Evolutionary conservation across 2,113 vertebrate species (phyloP).

Genomic region (Heterotis niloticus): DNA sequence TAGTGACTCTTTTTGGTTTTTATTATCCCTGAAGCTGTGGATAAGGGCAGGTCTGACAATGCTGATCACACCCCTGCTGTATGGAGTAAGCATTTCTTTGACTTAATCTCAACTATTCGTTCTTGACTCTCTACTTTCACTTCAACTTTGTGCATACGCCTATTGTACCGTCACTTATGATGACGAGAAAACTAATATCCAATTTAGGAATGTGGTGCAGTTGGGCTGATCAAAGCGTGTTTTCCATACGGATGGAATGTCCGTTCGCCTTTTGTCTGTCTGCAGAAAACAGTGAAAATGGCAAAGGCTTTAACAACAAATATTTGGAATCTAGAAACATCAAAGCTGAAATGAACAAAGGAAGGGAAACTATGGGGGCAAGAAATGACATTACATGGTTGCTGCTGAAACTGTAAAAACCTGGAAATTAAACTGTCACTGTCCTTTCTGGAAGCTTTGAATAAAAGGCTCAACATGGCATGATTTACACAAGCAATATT

Average conservation of each 20-base stretch:
- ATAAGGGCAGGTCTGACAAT: background rate
- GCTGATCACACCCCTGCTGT: background rate
- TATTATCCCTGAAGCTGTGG: background rate
- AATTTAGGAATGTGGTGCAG: constrained; percentile 14
- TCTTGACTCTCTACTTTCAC: too few relatives aligned
- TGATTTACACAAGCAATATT: too few relatives aligned
- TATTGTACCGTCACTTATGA: constrained; percentile 33
- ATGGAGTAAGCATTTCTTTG: background rate
- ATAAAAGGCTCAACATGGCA: too few relatives aligned
- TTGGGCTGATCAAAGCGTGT: constrained; percentile 9
- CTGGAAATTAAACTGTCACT: too few relatives aligned
- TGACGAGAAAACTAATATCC: background rate
- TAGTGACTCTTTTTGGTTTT: background rate
- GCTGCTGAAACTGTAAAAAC: too few relatives aligned
- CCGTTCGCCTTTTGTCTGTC: background rate
- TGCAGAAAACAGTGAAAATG: background rate
- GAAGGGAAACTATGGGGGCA: too few relatives aligned
- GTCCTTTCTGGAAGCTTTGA: too few relatives aligned
- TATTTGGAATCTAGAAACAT: too few relatives aligned
- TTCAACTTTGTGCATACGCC: background rate
- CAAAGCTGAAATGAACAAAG: too few relatives aligned
- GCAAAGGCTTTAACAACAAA: background rate
- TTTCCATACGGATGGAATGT: too few relatives aligned
- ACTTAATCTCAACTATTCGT: background rate
- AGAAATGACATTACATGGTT: too few relatives aligned